Conservation (phyloP, 2,888 invertebrate species). For the Sceliomorpha sp. region DNA sequence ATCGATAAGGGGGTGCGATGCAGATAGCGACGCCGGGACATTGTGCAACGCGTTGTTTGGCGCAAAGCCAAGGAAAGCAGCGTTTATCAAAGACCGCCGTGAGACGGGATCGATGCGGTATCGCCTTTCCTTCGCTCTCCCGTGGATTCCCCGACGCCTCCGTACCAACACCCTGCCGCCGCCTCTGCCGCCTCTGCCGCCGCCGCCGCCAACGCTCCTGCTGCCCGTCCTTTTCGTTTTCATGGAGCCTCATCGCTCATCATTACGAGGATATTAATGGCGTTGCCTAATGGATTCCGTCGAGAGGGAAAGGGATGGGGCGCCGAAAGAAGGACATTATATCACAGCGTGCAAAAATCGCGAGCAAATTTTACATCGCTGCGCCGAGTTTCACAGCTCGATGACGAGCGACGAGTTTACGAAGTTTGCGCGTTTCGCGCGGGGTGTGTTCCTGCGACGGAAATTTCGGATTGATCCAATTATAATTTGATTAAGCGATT, state of each 20-base stretch:
- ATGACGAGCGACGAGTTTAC: no score
- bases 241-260: conserved; percentile 72
- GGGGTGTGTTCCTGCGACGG: no score
- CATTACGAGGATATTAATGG: conserved; percentile 76
- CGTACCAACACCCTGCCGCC: background rate
- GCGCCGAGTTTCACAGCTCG: no score
- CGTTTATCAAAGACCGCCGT: conserved; percentile 69
- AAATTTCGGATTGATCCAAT: no score
- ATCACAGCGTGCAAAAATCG: conserved; percentile 4
- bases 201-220: conserved; percentile 28
- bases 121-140: conserved; percentile 26
- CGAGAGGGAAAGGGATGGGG: conserved; percentile 47
- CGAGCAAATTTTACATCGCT: background rate
- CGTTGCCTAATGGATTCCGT: conserved; percentile 74
- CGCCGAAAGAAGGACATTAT: conserved; percentile 18
- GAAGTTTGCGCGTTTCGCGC: no score
- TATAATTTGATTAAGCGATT: no score
- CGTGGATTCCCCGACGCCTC: no score
- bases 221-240: conserved; percentile 52
- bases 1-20: conserved; percentile 59
- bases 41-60: conserved; percentile 71
- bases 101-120: conserved; percentile 31
- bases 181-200: no score
- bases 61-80: conserved; percentile 68
- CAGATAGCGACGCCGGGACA: conserved; percentile 59